Percentiles rank a stretch among this genome's conserved stretches.
phyloP scores from a whole-genome alignment of 2,888 invertebrate species.

The Eristalinus aeneus region DNA sequence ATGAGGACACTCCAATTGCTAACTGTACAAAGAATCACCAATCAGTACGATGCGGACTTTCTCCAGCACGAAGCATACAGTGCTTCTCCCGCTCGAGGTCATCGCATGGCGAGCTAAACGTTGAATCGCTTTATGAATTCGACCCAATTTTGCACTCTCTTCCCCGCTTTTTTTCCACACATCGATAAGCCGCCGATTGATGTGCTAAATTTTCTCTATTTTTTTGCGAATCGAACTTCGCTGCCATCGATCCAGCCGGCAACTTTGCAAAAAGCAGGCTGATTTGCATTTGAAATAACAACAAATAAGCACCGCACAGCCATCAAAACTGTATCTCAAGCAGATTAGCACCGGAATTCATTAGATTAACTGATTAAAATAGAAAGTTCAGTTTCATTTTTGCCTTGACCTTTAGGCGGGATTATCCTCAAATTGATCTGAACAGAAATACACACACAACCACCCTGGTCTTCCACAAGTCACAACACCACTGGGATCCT shows the following conservation, averaged over 20 bases:
- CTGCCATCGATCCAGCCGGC: background rate
- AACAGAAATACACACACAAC: background rate
- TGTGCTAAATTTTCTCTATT: background rate
- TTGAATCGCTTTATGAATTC: background rate
- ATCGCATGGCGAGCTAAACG: background rate
- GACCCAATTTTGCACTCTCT: background rate
- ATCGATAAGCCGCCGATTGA: background rate
- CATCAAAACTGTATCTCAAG: slow-evolving; percentile 20
- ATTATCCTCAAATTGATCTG: background rate
- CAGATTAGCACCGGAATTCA: slow-evolving; percentile 20
- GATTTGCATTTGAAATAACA: slow-evolving; percentile 14
- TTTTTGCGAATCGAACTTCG: background rate
- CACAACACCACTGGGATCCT: background rate
- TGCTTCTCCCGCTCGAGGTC: background rate
- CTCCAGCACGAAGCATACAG: background rate
- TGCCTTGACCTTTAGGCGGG: background rate
- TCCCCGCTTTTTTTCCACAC: background rate
- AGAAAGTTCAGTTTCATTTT: slow-evolving; percentile 17
- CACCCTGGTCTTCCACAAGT: background rate
- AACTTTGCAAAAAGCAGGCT: background rate
- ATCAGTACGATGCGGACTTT: background rate
- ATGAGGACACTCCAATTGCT: background rate
- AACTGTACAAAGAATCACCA: background rate
- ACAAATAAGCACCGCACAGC: background rate
- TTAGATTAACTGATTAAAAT: slow-evolving; percentile 16